Base-by-base conservation (phyloP, 2,888 invertebrate species). In the Sipunculus nudus region DNA sequence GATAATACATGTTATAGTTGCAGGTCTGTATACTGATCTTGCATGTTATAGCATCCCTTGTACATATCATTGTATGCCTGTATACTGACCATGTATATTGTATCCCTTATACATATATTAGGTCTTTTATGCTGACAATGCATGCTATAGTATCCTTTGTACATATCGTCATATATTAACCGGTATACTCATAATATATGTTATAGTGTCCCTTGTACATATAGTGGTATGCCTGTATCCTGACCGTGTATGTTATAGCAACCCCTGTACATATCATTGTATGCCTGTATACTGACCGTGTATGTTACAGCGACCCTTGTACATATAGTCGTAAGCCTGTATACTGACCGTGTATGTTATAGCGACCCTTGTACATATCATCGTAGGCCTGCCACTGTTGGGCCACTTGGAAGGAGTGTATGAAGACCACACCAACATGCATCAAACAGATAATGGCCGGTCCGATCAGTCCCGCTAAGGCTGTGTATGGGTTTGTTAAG, bases 131-230 rank as follows among this genome's bases (percentile, higher is more conserved):
- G 53, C 75, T 54, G 31, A 81, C 81, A 80, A 59, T 71, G 73
- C 6, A 73, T 72, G 59, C 81, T 81, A 60, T 76, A 74, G 57
- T 77, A 68, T 28, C 78, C 77, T 45, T 72, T 70, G 66, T 79
- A 81, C 28, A 81, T 69, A 56, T 81, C 81, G 66, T 81, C 81
- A 67, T 81, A 81, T n/a, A n/a, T n/a, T n/a, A n/a, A n/a, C n/a
- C n/a, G n/a, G n/a, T n/a, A n/a, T n/a, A n/a, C n/a, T n/a, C n/a
- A n/a, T n/a, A n/a, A n/a, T n/a, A n/a, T n/a, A n/a, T n/a, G n/a
- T n/a, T n/a, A n/a, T n/a, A n/a, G n/a, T n/a, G n/a, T n/a, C n/a
- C n/a, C n/a, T n/a, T n/a, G n/a, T n/a, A n/a, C n/a, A n/a, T n/a
- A n/a, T n/a, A n/a, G n/a, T n/a, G n/a, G n/a, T n/a, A n/a, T n/a